Conservation (phyloP, 2,888 invertebrate species). For the Lasioglossum oenotherae region DNA sequence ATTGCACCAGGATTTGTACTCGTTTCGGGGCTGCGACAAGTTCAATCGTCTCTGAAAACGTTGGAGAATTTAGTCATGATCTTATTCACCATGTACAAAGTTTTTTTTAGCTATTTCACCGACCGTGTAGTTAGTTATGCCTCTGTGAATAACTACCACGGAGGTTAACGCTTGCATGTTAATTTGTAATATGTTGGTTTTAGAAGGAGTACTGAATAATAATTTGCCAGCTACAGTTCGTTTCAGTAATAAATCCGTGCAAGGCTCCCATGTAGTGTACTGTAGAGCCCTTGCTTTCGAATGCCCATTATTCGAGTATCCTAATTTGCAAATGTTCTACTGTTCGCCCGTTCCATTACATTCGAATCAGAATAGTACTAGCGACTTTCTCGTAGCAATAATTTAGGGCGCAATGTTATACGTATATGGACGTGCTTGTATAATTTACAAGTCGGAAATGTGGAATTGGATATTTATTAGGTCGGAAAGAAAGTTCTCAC, state of each 20-base stretch:
- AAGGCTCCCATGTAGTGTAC: not conserved
- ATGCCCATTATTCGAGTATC: not conserved
- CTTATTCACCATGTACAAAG: not conserved
- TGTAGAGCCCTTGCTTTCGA: not conserved
- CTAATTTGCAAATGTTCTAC: not conserved
- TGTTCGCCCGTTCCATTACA: not conserved
- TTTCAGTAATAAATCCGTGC: not conserved
- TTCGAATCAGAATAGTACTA: not conserved
- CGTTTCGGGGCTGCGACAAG: not conserved
- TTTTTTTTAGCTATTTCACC: not conserved
- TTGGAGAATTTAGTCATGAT: not conserved
- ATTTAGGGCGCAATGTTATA: not conserved
- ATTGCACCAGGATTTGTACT: no score
- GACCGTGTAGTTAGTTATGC: not conserved
- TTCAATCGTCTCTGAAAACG: not conserved
- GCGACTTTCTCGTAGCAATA: not conserved
- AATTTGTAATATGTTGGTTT: constrained; percentile 1
- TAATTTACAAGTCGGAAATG: not conserved
- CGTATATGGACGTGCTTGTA: not conserved
- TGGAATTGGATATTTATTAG: not conserved
- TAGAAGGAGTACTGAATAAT: not conserved
- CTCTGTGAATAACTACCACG: not conserved
- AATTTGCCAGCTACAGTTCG: not conserved
- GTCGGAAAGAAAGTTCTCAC: no score
- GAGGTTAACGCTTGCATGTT: not conserved